Conservation (phyloP, 2,888 invertebrate genomes). For the Lycia hirtaria region DNA sequence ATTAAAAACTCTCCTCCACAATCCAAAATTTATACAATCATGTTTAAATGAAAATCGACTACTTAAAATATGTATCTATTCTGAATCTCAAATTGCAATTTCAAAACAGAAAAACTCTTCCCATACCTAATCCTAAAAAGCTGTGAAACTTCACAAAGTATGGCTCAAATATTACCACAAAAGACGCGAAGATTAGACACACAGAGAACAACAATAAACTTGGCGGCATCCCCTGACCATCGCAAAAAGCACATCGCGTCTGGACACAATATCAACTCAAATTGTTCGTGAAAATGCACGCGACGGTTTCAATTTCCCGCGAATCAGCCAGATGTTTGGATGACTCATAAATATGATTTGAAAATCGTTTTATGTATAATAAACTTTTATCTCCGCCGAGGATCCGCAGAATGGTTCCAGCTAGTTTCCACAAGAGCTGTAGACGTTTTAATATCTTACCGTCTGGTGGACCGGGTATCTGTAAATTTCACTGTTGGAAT, state of each 20-base stretch:
- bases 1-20: too few species aligned
- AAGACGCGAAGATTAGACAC: slow-evolving; percentile 61
- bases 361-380: slow-evolving; percentile 85
- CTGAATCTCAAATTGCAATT: neutral
- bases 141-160: slow-evolving; percentile 53
- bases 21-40: too few species aligned
- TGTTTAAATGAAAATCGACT: too few species aligned
- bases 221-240: slow-evolving; percentile 69
- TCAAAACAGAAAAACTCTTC: neutral
- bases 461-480: slow-evolving; percentile 70
- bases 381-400: slow-evolving; percentile 80
- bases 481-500: slow-evolving; percentile 77
- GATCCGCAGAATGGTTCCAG: slow-evolving; percentile 71
- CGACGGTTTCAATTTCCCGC: slow-evolving; percentile 82
- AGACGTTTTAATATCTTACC: slow-evolving; percentile 81
- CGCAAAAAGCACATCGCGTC: slow-evolving; percentile 73
- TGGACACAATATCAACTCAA: slow-evolving; percentile 80
- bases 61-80: neutral
- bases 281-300: slow-evolving; percentile 83
- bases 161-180: slow-evolving; percentile 60
- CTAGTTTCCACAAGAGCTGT: slow-evolving; percentile 79
- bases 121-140: slow-evolving; percentile 26
- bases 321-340: slow-evolving; percentile 80
- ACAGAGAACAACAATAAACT: slow-evolving; percentile 72
- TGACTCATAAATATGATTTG: slow-evolving; percentile 83